These are phyloP conservation scores for Nemurella pictetii DNA, from an alignment of 2,888 invertebrate species.

Conservation along the genomic window DNA sequence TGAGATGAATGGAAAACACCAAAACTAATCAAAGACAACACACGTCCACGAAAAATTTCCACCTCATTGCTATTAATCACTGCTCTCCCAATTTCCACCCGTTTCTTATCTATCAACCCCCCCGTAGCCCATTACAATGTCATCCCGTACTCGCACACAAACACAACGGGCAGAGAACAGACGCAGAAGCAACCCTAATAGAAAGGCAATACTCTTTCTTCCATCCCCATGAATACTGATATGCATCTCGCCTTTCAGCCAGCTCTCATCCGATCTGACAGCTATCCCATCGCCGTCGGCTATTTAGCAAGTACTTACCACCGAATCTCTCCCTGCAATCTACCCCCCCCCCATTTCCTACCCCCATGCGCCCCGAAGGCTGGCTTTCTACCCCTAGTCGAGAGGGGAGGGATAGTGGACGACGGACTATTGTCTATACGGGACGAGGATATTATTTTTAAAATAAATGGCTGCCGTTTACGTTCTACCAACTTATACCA, in stretches of 20 bases:
- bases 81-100: too few relatives aligned
- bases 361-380: not conserved
- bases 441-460: too few relatives aligned
- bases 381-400: too few relatives aligned
- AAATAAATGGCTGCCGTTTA: too few relatives aligned
- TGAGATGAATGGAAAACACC: not conserved
- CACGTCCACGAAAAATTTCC: too few relatives aligned
- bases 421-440: too few relatives aligned
- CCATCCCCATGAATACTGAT: conserved; percentile 16
- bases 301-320: conserved; percentile 26
- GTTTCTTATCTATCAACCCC: too few relatives aligned
- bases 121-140: not conserved
- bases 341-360: not conserved
- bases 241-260: conserved; percentile 12
- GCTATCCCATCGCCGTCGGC: not conserved
- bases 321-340: not conserved
- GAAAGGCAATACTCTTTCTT: not conserved
- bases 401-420: too few relatives aligned
- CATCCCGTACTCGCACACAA: not conserved
- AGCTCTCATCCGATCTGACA: conserved; percentile 14
- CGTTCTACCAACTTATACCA: too few relatives aligned
- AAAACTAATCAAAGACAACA: not conserved
- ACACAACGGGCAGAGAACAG: not conserved
- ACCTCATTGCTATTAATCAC: too few relatives aligned
- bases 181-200: not conserved